A percentile compares a stretch with the other conserved stretches of the same genome.
Evolutionary conservation across 1,140 invertebrate species (phyloP).

Genomic region (Chionoecetes opilio): DNA sequence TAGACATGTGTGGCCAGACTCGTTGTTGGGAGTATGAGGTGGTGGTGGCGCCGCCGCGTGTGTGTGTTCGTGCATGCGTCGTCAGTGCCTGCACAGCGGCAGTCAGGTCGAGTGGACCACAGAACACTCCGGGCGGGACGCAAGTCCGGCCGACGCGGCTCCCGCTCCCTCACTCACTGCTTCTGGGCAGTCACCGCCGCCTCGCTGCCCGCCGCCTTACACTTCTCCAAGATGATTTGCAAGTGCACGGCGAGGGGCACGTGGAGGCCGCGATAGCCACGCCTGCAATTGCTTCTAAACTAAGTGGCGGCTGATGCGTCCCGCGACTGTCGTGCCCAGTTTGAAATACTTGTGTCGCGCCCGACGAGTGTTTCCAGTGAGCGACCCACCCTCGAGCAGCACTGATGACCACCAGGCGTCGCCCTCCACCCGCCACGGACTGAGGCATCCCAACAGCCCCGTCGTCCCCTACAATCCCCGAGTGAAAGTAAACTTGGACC

Average conservation of each 20-base stretch:
- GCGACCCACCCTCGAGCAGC: no score
- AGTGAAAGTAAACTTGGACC: neutral
- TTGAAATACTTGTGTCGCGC: no score
- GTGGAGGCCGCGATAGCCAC: neutral
- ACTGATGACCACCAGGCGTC: neutral
- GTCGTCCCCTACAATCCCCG: neutral
- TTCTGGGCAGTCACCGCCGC: neutral
- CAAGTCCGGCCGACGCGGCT: neutral
- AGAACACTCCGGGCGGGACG: neutral
- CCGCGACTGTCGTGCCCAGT: no score
- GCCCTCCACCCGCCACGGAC: neutral
- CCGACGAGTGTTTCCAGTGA: no score
- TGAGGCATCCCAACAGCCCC: neutral
- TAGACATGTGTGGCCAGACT: conserved; percentile 27
- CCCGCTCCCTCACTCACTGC: neutral
- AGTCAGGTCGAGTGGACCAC: neutral
- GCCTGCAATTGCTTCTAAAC: no score
- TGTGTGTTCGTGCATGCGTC: conserved; percentile 15
- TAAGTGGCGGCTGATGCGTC: no score
- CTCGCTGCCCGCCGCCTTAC: neutral
- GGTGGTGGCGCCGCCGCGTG: neutral
- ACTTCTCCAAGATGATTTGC: no score
- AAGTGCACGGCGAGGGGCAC: neutral
- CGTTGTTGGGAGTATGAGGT: neutral
- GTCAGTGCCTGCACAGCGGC: conserved; percentile 8